Conservation (phyloP, 2,113 vertebrate species). For the Marcusenius ussheri region DNA sequence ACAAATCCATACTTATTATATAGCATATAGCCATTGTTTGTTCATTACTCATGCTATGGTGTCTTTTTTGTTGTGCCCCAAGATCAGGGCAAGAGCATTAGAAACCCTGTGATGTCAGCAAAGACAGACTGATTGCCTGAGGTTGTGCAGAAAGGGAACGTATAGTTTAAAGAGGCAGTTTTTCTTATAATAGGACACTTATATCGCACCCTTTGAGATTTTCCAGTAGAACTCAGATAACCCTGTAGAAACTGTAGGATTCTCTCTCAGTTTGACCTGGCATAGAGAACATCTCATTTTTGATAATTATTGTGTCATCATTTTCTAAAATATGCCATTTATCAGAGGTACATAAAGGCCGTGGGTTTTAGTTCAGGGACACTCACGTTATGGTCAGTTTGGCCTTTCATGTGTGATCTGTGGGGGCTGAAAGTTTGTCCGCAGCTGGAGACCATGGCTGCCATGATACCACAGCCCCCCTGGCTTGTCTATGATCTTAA, state of each 20-base stretch:
- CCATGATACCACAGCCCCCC: neutral
- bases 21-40: neutral
- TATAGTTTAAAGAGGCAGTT: neutral
- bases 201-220: neutral
- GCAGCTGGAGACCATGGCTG: neutral
- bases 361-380: neutral
- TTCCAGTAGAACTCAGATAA: neutral
- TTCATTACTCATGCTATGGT: neutral
- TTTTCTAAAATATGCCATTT: neutral
- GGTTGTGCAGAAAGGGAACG: neutral
- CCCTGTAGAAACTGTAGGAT: neutral
- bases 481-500: neutral
- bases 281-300: neutral
- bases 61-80: neutral
- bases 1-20: neutral
- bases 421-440: neutral
- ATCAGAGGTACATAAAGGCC: neutral
- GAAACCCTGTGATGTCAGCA: neutral
- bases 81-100: neutral
- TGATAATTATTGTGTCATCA: neutral
- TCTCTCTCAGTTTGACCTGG: neutral
- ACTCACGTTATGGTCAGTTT: neutral
- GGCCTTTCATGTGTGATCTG: neutral
- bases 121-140: neutral
- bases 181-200: neutral